phyloP scores from a whole-genome alignment of 2,888 invertebrate species.

The Mermis nigrescens region DNA sequence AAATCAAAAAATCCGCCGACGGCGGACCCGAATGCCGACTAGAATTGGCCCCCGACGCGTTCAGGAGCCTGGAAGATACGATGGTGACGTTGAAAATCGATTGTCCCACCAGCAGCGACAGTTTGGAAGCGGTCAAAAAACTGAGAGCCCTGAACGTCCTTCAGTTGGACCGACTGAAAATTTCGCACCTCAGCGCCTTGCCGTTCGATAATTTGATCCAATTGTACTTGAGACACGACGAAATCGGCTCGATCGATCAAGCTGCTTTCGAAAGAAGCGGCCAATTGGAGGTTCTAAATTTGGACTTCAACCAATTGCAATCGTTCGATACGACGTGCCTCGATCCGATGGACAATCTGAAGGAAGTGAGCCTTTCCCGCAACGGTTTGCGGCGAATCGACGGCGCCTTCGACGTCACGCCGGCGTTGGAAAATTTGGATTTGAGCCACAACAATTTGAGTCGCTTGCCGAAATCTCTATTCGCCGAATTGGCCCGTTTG shows the following conservation, averaged over 20 bases:
- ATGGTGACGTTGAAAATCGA: background rate
- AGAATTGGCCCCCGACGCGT: background rate
- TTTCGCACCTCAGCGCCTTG: background rate
- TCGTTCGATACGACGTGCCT: background rate
- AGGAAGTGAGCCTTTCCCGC: background rate
- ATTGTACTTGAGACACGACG: background rate
- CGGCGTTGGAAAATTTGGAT: background rate
- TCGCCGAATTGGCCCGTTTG: background rate
- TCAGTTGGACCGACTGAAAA: background rate
- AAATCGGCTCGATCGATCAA: background rate
- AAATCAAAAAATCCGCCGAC: background rate
- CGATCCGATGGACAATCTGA: background rate
- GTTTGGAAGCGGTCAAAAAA: conserved; percentile 1
- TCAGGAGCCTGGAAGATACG: background rate
- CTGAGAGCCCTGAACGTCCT: background rate
- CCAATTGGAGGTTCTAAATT: background rate
- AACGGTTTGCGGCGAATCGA: background rate
- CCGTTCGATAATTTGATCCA: background rate
- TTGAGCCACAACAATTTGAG: background rate
- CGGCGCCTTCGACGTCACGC: background rate
- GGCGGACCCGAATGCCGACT: background rate
- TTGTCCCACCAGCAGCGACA: background rate
- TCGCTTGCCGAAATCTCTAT: background rate
- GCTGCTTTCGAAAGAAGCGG: background rate
- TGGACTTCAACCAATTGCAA: background rate